Conservation (phyloP, 1,140 invertebrate species). For the Asbolus verrucosus region DNA sequence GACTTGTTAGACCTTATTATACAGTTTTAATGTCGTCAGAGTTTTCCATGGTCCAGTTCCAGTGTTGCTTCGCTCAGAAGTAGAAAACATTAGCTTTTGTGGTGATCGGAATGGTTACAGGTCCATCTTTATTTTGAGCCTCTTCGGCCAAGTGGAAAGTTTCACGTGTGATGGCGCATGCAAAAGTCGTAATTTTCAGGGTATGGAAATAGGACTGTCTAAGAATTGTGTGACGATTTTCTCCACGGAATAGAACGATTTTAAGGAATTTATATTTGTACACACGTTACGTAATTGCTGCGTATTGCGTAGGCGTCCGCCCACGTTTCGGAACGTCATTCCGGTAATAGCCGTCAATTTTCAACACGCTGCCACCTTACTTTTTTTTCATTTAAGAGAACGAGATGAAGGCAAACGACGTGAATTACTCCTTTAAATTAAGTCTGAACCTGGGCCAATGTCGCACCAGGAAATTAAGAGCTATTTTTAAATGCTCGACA, state of each 20-base stretch:
- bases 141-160: no score
- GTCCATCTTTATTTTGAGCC: no score
- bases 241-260: constrained; percentile 19
- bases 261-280: constrained; percentile 20
- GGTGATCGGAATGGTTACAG: no score
- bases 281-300: constrained; percentile 15
- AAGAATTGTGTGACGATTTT: not conserved
- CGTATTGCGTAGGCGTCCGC: constrained; percentile 13
- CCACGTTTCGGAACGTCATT: constrained; percentile 6
- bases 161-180: not conserved
- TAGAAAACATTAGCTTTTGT: no score
- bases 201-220: not conserved
- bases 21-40: no score
- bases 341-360: constrained; percentile 5
- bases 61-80: no score
- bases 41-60: no score
- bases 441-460: constrained; percentile 15
- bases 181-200: not conserved
- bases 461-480: constrained; percentile 5
- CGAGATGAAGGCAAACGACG: not conserved
- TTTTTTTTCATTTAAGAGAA: constrained; percentile 19
- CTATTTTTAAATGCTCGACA: not conserved
- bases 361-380: not conserved
- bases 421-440: not conserved
- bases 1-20: no score